Evolutionary conservation across 2,113 vertebrate species (phyloP).

Genomic region (Eulacestoma nigropectus): DNA sequence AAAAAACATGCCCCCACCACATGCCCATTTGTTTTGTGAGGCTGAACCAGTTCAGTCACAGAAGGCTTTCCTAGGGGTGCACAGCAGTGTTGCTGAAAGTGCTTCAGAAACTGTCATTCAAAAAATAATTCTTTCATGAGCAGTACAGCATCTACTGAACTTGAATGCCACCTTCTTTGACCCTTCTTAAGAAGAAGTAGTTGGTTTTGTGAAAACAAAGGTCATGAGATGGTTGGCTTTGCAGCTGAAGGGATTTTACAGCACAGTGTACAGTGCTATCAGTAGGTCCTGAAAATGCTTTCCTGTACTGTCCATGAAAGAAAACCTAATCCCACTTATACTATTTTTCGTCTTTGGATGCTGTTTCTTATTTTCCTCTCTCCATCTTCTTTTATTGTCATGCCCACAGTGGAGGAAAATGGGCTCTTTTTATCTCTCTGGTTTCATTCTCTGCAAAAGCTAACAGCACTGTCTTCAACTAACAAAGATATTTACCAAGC

Average conservation of each 20-base stretch:
- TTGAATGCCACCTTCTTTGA: background rate
- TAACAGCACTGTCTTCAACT: conserved; percentile 1
- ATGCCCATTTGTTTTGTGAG: background rate
- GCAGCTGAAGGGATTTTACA: conserved; percentile 7
- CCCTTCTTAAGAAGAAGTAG: conserved; percentile 10
- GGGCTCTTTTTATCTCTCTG: conserved; percentile 2
- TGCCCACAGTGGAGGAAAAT: background rate
- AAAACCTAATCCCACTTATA: conserved; percentile 43
- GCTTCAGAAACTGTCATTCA: background rate
- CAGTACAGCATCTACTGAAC: background rate
- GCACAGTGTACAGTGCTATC: background rate
- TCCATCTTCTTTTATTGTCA: background rate
- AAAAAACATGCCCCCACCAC: background rate
- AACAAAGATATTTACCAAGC: conserved; percentile 25
- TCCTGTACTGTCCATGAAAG: background rate
- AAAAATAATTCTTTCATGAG: background rate
- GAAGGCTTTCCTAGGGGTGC: background rate
- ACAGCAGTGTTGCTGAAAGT: background rate
- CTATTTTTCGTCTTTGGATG: background rate
- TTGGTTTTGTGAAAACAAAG: conserved; percentile 17
- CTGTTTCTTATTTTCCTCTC: background rate
- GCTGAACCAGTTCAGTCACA: background rate
- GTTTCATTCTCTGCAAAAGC: background rate
- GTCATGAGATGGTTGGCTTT: background rate
- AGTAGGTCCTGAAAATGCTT: conserved; percentile 16